phyloP scores from a whole-genome alignment of 2,888 invertebrate species.

The Limnephilus auricula region DNA sequence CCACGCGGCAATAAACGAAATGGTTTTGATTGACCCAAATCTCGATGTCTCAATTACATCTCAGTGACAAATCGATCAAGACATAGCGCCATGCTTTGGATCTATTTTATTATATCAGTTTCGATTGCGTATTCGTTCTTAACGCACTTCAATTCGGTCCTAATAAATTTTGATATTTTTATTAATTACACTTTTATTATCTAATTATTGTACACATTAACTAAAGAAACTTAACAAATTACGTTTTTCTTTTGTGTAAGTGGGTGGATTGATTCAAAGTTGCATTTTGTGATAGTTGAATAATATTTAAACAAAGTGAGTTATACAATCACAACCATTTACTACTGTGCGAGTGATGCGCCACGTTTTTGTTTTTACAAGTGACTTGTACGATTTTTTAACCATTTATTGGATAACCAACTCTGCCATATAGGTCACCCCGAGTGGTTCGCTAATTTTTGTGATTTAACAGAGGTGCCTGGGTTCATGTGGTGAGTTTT shows the following conservation, averaged over 20 bases:
- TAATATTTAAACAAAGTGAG: neutral
- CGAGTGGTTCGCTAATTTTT: too few relatives aligned
- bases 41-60: slow-evolving; percentile 8
- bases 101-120: neutral
- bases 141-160: neutral
- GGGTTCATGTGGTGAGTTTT: too few relatives aligned
- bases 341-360: neutral
- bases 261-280: neutral
- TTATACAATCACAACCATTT: neutral
- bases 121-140: neutral
- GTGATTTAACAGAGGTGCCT: too few relatives aligned
- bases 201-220: neutral
- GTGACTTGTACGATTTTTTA: neutral
- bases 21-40: slow-evolving; percentile 35
- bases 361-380: neutral
- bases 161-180: neutral
- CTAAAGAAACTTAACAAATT: neutral
- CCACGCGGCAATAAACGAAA: neutral
- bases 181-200: neutral
- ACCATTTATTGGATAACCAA: too few relatives aligned
- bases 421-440: too few relatives aligned
- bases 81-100: neutral
- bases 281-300: neutral
- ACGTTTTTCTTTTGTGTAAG: too few relatives aligned
- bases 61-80: slow-evolving; percentile 5